A percentile compares a stretch with the other conserved stretches of the same genome.
These are phyloP conservation scores for Cheilosia vernalis DNA, from an alignment of 2,888 invertebrate genomes.

Conservation along the genomic window DNA sequence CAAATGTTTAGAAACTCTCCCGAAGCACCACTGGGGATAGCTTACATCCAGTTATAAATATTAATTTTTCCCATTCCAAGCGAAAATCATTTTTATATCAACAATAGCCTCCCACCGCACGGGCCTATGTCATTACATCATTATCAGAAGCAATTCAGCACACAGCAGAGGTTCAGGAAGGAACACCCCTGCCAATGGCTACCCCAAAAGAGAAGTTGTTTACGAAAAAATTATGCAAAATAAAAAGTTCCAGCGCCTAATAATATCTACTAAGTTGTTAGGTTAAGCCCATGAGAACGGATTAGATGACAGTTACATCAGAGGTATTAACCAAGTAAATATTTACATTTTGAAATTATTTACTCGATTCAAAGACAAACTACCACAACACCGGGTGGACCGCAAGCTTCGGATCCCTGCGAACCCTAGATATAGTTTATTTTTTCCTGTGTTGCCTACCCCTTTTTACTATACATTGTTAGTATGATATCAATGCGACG, in stretches of 20 bases:
- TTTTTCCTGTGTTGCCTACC: slow-evolving; percentile 12
- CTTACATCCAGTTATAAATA: background rate
- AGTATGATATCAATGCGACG: slow-evolving; percentile 30
- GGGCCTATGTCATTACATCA: background rate
- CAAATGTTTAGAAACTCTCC: background rate
- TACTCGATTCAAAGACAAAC: slow-evolving; percentile 24
- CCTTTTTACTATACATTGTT: slow-evolving; percentile 26
- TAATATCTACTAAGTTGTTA: slow-evolving; percentile 7
- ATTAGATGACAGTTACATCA: slow-evolving; percentile 30
- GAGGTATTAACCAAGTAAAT: slow-evolving; percentile 28
- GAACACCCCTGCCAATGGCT: background rate
- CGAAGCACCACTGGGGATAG: background rate
- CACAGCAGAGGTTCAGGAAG: background rate
- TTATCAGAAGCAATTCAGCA: slow-evolving; percentile 17
- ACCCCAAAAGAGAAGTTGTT: slow-evolving; percentile 1
- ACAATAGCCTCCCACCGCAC: background rate
- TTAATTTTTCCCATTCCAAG: background rate
- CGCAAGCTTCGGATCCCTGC: slow-evolving; percentile 22
- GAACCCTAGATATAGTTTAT: slow-evolving; percentile 25
- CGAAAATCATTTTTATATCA: background rate
- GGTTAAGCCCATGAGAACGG: background rate
- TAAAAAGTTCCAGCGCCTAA: background rate
- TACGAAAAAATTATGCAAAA: slow-evolving; percentile 28
- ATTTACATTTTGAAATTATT: slow-evolving; percentile 48
- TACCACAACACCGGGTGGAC: slow-evolving; percentile 1